Evolutionary conservation across 1,140 invertebrate genomes (phyloP), one percentile per base, ranked within the genome.

Genomic region (Drosophila neocordata): DNA sequence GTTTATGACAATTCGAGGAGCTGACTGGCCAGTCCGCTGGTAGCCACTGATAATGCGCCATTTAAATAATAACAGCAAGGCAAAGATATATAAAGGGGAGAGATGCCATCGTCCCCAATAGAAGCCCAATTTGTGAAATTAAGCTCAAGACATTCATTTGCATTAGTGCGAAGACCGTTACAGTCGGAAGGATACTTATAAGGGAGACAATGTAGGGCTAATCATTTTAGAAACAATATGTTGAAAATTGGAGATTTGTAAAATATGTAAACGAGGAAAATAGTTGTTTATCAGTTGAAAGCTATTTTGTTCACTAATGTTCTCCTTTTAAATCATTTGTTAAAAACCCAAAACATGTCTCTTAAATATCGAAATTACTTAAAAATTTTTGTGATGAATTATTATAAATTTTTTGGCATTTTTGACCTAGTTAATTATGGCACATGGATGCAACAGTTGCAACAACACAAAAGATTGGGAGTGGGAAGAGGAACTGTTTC

Each of bases 1-100:
- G 83, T 89, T 88, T 88, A 88, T 88, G 83, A 88, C 79, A 84
- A 83, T 83, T 79, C 73, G 69, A 79, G 73, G 72, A 89, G 73
- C 69, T 77, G 79, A 84, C 76, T 88, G 83, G 79, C 66, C 75
- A 73, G 61, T 57, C 64, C 79, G 75, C 78, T 88, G 75, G 69
- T 78, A 69, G 65, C 75, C 83, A 87, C 83, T 87, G 83, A 87
- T 87, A 87, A 87, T 87, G 56, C 75, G 69, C 79, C 83, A 87
- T 87, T 87, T 87, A 87, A 87, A 82, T 88, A 81, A 87, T 83
- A 68, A 71, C 72, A 27, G 51, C n/a, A 51, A 22, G 24, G 41
- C 7, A 2, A n/a, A 15, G 35, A n/a, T n/a, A n/a, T n/a, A n/a
- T n/a, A n/a, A n/a, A n/a, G n/a, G n/a, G n/a, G n/a, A 20, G 37